phyloP scores from a whole-genome alignment of 1,140 invertebrate genomes.

The Batillaria attramentaria region DNA sequence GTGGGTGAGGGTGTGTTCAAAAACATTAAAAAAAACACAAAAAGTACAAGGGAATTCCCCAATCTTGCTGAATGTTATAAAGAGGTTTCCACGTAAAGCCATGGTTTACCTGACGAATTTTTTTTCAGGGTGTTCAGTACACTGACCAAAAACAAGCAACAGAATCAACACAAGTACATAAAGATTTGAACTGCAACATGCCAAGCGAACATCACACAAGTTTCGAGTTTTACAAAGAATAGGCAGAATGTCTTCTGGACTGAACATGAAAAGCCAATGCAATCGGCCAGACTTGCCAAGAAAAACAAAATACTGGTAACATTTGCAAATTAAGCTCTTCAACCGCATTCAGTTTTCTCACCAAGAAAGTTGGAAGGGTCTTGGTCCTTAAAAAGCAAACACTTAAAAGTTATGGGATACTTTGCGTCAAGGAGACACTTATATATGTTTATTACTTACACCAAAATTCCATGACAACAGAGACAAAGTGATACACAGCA shows the following conservation, averaged over 20 bases:
- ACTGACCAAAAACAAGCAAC: not conserved
- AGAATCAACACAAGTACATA: not conserved
- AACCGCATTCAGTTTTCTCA: not conserved
- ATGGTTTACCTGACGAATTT: not conserved
- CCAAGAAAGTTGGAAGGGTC: not conserved
- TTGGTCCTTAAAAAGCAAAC: too few relatives aligned
- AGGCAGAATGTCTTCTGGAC: not conserved
- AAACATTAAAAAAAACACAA: not conserved
- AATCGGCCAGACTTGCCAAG: not conserved
- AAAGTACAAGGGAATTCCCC: too few relatives aligned
- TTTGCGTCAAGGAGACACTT: too few relatives aligned
- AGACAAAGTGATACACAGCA: too few relatives aligned
- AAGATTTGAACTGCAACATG: too few relatives aligned
- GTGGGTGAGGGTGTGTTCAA: not conserved
- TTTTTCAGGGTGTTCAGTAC: constrained; percentile 15
- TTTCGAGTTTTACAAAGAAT: not conserved
- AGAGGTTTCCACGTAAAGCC: not conserved
- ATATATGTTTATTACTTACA: too few relatives aligned
- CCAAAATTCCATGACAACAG: too few relatives aligned
- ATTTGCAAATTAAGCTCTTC: not conserved
- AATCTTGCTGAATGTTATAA: not conserved
- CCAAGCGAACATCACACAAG: too few relatives aligned
- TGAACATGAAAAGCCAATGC: not conserved
- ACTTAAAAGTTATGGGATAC: too few relatives aligned
- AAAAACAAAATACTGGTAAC: not conserved